Conservation (phyloP, 2,888 invertebrate species). For the Neoscelio sp. region DNA sequence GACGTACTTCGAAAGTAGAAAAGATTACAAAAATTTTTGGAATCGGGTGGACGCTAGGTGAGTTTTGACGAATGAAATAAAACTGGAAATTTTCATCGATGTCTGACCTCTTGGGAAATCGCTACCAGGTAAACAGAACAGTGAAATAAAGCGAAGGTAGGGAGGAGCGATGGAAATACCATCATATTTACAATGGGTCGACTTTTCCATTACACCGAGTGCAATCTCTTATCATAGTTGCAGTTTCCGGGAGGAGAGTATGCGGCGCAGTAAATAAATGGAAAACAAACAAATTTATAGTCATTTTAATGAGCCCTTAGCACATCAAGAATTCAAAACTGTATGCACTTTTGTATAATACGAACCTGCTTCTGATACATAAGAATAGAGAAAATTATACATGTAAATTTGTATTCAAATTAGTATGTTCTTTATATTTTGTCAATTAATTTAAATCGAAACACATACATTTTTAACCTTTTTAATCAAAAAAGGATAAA, state of each 20-base stretch:
- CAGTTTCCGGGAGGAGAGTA: conserved; percentile 67
- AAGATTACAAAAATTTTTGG: conserved; percentile 25
- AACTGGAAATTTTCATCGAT: conserved; percentile 57
- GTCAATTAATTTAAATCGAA: too few species aligned
- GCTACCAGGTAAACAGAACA: conserved; percentile 60
- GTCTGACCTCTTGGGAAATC: conserved; percentile 67
- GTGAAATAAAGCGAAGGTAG: conserved; percentile 44
- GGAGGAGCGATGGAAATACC: conserved; percentile 58
- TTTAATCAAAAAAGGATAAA: too few species aligned
- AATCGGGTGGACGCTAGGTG: conserved; percentile 8
- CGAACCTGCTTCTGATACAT: too few species aligned
- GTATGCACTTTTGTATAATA: too few species aligned
- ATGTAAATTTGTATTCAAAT: too few species aligned
- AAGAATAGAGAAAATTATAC: too few species aligned
- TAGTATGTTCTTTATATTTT: too few species aligned
- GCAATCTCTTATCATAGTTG: conserved; percentile 74
- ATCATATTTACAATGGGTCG: conserved; percentile 67
- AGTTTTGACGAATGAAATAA: conserved; percentile 32
- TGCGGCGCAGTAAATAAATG: conserved; percentile 56
- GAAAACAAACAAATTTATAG: conserved; percentile 68
- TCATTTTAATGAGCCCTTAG: neutral
- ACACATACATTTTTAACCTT: too few species aligned
- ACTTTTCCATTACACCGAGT: conserved; percentile 75
- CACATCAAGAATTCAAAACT: neutral
- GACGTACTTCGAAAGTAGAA: neutral